Evolutionary conservation across 1,140 invertebrate genomes (phyloP).

Genomic region (Aphelinus atriplicis): DNA sequence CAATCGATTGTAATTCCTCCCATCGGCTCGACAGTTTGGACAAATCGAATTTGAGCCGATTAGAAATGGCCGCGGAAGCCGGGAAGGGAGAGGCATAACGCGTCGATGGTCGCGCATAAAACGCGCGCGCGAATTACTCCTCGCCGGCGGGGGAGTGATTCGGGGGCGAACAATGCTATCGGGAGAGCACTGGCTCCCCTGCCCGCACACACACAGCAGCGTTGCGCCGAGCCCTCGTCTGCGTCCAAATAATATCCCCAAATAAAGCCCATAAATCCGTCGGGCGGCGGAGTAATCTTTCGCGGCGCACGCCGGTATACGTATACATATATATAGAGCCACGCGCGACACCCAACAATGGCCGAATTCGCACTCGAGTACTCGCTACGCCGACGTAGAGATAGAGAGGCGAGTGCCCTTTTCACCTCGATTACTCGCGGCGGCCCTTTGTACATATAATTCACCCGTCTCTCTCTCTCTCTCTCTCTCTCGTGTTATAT

Average conservation of each 20-base stretch:
- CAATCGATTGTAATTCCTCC: no score
- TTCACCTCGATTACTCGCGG: background rate
- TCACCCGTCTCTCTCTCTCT: background rate
- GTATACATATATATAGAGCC: background rate
- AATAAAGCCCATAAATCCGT: conserved; percentile 35
- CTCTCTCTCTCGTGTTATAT: no score
- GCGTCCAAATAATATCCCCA: conserved; percentile 35
- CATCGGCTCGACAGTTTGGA: no score
- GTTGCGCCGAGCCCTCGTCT: conserved; percentile 10
- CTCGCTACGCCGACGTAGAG: background rate
- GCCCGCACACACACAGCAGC: background rate
- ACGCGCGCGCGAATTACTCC: conserved; percentile 9
- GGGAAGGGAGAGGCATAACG: no score
- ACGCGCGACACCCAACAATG: background rate
- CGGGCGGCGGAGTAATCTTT: conserved; percentile 29
- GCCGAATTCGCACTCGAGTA: background rate
- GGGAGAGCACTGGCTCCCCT: conserved; percentile 4
- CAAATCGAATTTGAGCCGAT: no score
- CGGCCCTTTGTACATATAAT: no score
- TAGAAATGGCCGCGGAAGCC: no score
- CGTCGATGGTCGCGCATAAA: no score
- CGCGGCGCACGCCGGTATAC: background rate
- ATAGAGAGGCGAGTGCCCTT: background rate
- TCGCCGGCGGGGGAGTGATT: conserved; percentile 1
- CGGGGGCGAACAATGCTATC: background rate